These are phyloP conservation scores for Hydra vulgaris DNA, from an alignment of 30 jellyfish, hydroid and myxozoan genomes.

Conservation along the genomic window DNA sequence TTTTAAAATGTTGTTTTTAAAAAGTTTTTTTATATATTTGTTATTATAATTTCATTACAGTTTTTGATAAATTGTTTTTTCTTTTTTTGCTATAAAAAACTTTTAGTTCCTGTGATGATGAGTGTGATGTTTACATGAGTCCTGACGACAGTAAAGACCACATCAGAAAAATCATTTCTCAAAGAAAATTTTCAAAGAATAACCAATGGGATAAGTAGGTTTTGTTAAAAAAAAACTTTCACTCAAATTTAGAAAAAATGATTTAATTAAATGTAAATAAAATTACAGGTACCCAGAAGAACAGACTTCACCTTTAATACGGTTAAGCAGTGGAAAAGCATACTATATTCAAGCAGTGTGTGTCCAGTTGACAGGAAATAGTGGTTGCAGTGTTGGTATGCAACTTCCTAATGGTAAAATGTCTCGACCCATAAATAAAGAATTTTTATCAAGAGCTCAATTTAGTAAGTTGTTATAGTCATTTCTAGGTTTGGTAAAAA, in stretches of 20 bases:
- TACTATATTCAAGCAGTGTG: conserved; percentile 84
- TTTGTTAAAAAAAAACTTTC: background rate
- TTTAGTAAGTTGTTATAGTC: conserved; percentile 29
- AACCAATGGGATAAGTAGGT: conserved; percentile 97
- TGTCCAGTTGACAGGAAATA: conserved; percentile 76
- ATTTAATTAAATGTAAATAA: background rate
- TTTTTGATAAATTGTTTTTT: too few relatives aligned
- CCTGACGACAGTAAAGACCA: conserved; percentile 97
- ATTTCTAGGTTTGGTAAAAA: background rate
- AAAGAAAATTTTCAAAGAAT: conserved; percentile 87
- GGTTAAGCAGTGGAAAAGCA: conserved; percentile 85
- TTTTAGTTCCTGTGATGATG: conserved; percentile 92
- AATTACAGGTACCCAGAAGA: conserved; percentile 86
- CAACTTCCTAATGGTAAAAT: conserved; percentile 85
- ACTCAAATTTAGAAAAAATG: background rate
- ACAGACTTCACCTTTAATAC: conserved; percentile 73
- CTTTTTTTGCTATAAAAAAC: too few relatives aligned
- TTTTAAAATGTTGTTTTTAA: too few relatives aligned
- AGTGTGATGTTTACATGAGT: conserved; percentile 92
- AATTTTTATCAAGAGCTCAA: conserved; percentile 33
- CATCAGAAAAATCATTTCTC: conserved; percentile 73
- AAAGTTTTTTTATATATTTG: too few relatives aligned
- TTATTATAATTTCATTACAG: too few relatives aligned
- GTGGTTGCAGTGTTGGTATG: conserved; percentile 84
- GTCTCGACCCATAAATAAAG: conserved; percentile 74